Conservation (phyloP, 1,140 invertebrate species). For the Eupristina koningsbergeri region DNA sequence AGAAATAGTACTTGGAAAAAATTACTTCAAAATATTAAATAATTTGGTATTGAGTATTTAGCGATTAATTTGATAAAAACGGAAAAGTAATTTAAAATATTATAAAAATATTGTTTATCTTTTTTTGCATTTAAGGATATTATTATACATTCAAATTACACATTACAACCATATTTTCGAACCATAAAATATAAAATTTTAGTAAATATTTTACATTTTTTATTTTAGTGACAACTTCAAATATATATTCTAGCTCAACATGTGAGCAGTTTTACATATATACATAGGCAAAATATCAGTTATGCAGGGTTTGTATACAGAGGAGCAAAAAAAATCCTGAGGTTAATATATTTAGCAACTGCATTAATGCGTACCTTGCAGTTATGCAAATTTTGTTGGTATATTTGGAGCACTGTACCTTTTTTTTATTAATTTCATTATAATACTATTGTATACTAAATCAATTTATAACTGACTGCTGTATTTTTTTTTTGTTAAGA, state of each 20-base stretch:
- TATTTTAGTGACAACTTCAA: neutral
- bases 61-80: too few relatives aligned
- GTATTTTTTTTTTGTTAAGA: too few relatives aligned
- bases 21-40: too few relatives aligned
- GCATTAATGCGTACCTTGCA: too few relatives aligned
- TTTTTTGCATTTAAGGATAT: neutral
- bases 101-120: too few relatives aligned
- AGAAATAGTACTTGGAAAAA: too few relatives aligned
- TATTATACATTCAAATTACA: neutral
- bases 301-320: neutral
- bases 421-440: too few relatives aligned
- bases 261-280: neutral
- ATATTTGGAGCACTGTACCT: too few relatives aligned
- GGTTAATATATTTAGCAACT: constrained; percentile 31
- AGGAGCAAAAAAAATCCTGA: neutral
- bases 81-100: too few relatives aligned
- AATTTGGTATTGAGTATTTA: too few relatives aligned
- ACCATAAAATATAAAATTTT: neutral
- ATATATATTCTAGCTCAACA: constrained; percentile 7
- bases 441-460: too few relatives aligned
- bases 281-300: neutral
- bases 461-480: too few relatives aligned
- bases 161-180: neutral
- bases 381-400: neutral
- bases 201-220: neutral